Evolutionary conservation across 2,113 vertebrate species (phyloP).

Genomic region (Phrynosoma platyrhinos): DNA sequence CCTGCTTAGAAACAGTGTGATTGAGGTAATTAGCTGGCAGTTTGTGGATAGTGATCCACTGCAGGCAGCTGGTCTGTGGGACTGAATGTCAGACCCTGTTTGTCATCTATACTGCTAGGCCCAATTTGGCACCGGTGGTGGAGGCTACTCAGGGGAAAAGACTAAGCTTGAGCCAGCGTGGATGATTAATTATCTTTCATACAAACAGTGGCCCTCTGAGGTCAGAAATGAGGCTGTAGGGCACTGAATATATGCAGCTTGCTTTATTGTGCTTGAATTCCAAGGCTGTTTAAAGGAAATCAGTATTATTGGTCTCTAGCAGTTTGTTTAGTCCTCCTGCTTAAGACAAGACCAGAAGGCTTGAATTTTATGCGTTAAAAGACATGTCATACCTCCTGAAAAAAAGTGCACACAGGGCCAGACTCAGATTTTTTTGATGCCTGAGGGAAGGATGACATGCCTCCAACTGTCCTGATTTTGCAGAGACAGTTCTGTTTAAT

Average conservation of each 20-base stretch:
- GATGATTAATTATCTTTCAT: slow-evolving; percentile 26
- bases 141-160: not conserved
- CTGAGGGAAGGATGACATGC: too few species aligned
- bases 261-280: rapidly evolving
- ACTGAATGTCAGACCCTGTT: not conserved
- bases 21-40: slow-evolving; percentile 15
- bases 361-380: not conserved
- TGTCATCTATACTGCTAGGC: not conserved
- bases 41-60: not conserved
- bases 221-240: slow-evolving; percentile 21
- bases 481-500: too few species aligned
- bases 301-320: not conserved
- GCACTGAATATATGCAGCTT: not conserved
- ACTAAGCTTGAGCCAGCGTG: not conserved
- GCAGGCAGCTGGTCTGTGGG: not conserved
- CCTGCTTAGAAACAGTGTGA: slow-evolving; percentile 9
- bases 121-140: slow-evolving; percentile 19
- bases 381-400: not conserved
- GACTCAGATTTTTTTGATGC: not conserved
- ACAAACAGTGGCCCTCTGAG: slow-evolving; percentile 9
- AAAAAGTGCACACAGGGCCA: not conserved
- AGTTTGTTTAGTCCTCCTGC: not conserved
- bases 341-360: not conserved
- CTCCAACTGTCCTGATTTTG: too few species aligned
- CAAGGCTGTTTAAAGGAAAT: not conserved